Conservation (phyloP, 2,113 vertebrate species). For the Muntiacus muntjak region DNA sequence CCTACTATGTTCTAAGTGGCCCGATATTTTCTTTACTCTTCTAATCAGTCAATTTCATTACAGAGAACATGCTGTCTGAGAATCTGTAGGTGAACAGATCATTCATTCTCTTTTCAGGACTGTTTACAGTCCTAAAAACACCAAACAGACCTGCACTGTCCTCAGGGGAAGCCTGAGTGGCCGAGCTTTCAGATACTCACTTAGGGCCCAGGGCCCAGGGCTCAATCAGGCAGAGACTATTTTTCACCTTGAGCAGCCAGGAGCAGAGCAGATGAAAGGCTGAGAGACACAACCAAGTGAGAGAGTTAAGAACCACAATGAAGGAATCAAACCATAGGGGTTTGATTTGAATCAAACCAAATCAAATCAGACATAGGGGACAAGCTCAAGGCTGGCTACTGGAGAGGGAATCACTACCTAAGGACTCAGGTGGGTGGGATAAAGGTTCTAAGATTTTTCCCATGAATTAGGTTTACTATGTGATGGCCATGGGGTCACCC, state of each 20-base stretch:
- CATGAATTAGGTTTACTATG: background rate
- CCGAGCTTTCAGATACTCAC: background rate
- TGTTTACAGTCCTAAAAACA: too few relatives aligned
- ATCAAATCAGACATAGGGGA: background rate
- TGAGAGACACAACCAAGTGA: background rate
- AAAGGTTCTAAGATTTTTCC: background rate
- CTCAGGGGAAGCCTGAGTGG: background rate
- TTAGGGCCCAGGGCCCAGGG: background rate
- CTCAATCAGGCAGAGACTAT: background rate
- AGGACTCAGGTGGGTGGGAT: background rate
- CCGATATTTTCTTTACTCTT: background rate
- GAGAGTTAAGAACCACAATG: background rate
- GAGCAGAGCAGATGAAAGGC: too few relatives aligned
- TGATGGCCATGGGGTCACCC: accelerated
- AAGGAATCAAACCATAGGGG: background rate
- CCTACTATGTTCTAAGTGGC: background rate
- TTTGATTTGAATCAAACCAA: too few relatives aligned
- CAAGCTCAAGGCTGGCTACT: background rate
- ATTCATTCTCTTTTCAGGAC: background rate
- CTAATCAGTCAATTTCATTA: background rate
- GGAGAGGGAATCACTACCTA: background rate
- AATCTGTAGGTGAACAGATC: too few relatives aligned
- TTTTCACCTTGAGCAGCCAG: background rate
- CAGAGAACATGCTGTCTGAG: background rate
- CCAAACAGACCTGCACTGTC: too few relatives aligned